Evolutionary conservation across 2,113 vertebrate species (phyloP).

Genomic region (Pristiophorus japonicus): DNA sequence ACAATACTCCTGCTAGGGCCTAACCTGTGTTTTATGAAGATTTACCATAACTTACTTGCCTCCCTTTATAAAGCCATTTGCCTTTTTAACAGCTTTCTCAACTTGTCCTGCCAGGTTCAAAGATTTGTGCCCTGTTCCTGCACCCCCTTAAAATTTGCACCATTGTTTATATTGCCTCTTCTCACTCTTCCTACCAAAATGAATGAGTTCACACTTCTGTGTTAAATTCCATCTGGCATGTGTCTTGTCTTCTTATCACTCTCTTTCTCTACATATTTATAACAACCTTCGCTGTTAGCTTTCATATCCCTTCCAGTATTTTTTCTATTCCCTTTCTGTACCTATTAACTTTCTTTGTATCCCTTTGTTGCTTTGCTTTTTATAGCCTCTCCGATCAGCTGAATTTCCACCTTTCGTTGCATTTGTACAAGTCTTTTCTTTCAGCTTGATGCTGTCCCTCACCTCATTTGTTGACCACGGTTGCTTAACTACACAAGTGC

Average conservation of each 20-base stretch:
- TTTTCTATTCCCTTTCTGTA: no score
- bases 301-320: neutral
- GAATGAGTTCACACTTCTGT: neutral
- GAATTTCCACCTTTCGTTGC: neutral
- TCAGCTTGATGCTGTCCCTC: neutral
- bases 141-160: neutral
- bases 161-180: neutral
- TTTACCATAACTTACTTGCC: no score
- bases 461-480: neutral
- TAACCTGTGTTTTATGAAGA: no score
- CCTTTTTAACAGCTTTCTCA: neutral
- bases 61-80: no score
- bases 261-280: neutral
- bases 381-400: neutral
- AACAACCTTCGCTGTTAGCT: neutral
- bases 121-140: neutral
- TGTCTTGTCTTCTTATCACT: neutral
- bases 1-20: neutral
- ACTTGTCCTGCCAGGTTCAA: neutral
- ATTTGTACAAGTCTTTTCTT: neutral
- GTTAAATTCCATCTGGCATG: neutral
- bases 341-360: no score
- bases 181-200: neutral
- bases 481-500: neutral
- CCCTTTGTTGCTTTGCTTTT: neutral